Evolutionary conservation across 1,140 invertebrate species (phyloP), one percentile per base, ranked within the genome.

Genomic region (Tyrophagus putrescentiae): DNA sequence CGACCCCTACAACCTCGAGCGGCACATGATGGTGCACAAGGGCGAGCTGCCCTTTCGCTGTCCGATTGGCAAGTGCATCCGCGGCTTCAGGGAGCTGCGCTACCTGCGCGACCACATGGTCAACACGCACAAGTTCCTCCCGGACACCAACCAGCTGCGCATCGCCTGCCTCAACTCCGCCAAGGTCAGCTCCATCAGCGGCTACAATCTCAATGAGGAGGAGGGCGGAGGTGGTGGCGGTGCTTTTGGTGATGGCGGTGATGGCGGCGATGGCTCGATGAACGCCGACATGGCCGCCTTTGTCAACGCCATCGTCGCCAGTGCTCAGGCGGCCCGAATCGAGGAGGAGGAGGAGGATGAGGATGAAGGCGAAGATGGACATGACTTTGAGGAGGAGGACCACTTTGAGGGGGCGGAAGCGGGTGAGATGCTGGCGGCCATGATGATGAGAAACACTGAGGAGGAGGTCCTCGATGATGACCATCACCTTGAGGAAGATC

Each of bases 21-120:
- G 56, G 31, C 56, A 57, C 31, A 57, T 57, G 36, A 41, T 41
- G 32, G 56, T 57, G 7, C 56, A 57, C 31, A 57, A 57, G 32
- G 56, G 56, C 18, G 56, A 57, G 44, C 13, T 39, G 44, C 56
- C 56, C 13, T 39, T 54, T 25, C 32, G 36, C 16, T 57, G 56
- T 57, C 52, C 52, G 39, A 54, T 54, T 3, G 13, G 13, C 7
- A 54, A 54, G 11, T 54, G 52, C 27, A 27, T 54, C 39, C 52
- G 52, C 4, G 52, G 52, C 13, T 54, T 54, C 27, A 31, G 52
- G 32, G 52, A 54, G 25, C 21, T 54, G 25, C 27, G 52, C n/a
- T 54, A 54, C 25, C 52, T 54, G 32, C 52, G 52, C 39, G 52
- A 54, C 27, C 52, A 54, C 27, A 54, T 54, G 52, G 52, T 54